These are phyloP conservation scores for Psammodynastes pulverulentus DNA, from an alignment of 2,113 vertebrate genomes.

Conservation along the genomic window DNA sequence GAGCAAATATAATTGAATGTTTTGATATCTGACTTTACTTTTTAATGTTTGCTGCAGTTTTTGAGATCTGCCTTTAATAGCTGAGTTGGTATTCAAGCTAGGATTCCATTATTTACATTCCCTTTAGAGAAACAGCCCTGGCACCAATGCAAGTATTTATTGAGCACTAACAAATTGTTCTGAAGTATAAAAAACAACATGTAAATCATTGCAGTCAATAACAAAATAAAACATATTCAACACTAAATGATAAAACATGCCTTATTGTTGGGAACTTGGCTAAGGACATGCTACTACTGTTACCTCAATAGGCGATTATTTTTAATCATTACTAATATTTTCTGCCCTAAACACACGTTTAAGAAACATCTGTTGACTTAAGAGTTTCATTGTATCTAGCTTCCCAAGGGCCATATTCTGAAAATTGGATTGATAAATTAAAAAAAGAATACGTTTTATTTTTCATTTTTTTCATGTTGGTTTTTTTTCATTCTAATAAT, in stretches of 20 bases:
- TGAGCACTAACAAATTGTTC: neutral
- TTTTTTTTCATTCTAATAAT: neutral
- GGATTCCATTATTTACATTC: neutral
- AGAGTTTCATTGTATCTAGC: neutral
- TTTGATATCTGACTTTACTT: neutral
- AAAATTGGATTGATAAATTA: neutral
- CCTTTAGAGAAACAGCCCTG: neutral
- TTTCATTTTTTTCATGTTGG: neutral
- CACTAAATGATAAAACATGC: neutral
- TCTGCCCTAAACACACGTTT: neutral
- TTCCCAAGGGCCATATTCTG: neutral
- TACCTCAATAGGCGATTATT: neutral
- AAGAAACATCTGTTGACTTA: neutral
- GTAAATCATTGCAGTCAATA: neutral
- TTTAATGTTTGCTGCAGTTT: neutral
- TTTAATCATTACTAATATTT: neutral
- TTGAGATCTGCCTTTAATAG: neutral
- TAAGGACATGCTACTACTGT: neutral
- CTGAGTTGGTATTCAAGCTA: neutral
- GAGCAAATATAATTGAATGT: neutral
- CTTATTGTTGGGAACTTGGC: neutral
- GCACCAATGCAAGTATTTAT: neutral
- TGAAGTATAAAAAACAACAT: neutral
- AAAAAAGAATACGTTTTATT: neutral
- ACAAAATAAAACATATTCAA: neutral